These are phyloP conservation scores for Cryptoleucopteryx plumbea DNA, from an alignment of 2,113 vertebrate genomes.

Conservation along the genomic window DNA sequence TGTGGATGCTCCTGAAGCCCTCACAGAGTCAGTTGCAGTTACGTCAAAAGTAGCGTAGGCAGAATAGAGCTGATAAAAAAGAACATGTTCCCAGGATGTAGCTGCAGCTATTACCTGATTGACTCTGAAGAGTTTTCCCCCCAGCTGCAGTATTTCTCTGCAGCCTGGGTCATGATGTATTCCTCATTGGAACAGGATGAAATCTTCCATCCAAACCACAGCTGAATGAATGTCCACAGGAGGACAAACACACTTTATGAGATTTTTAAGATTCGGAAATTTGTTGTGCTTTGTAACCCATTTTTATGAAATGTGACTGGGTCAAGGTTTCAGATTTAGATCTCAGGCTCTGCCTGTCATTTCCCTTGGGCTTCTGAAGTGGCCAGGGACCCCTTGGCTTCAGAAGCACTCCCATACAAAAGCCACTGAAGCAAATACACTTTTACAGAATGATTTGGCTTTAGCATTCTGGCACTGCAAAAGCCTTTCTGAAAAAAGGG, in stretches of 20 bases:
- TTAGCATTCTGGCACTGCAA: not conserved
- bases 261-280: not conserved
- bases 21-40: not conserved
- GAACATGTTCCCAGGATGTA: not conserved
- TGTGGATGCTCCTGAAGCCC: not conserved
- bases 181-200: not conserved
- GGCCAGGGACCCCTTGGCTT: not conserved
- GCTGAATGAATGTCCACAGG: not conserved
- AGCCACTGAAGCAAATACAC: not conserved
- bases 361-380: not conserved
- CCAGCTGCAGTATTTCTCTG: not conserved
- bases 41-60: not conserved
- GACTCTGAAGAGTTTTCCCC: not conserved
- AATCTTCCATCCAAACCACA: not conserved
- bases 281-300: not conserved
- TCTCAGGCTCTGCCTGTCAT: not conserved
- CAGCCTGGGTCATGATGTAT: not conserved
- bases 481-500: not conserved
- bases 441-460: not conserved
- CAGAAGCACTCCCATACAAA: not conserved
- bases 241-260: not conserved
- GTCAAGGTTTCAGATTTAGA: not conserved
- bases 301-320: not conserved
- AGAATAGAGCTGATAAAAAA: not conserved
- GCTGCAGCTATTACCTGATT: not conserved